phyloP scores from a whole-genome alignment of 2,888 invertebrate species.

The Chromoteleia sp. region DNA sequence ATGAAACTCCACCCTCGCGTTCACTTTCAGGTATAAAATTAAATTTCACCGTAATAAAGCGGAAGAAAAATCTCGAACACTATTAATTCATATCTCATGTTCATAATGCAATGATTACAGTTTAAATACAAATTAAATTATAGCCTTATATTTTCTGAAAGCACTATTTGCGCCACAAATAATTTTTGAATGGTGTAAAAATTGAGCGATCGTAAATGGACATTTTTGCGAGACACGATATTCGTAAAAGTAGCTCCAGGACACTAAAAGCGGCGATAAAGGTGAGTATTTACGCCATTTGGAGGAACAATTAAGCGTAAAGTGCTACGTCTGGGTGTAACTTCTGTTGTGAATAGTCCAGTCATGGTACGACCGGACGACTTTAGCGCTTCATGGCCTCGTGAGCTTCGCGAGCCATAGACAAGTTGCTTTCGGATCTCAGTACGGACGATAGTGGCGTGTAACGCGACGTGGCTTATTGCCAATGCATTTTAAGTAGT shows the following conservation, averaged over 20 bases:
- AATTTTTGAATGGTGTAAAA: conserved; percentile 37
- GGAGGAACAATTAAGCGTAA: conserved; percentile 66
- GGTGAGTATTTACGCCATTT: conserved; percentile 60
- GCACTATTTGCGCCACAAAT: conserved; percentile 32
- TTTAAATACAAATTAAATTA: conserved; percentile 53
- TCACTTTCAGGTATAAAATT: conserved; percentile 3
- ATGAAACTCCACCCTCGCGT: conserved; percentile 21
- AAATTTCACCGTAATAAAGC: conserved; percentile 20
- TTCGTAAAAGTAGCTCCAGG: conserved; percentile 46
- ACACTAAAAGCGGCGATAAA: conserved; percentile 59
- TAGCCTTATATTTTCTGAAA: conserved; percentile 32
- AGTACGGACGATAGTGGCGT: conserved; percentile 73
- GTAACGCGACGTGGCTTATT: conserved; percentile 82
- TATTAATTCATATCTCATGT: conserved; percentile 29
- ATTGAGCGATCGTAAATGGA: conserved; percentile 56
- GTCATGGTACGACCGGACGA: conserved; percentile 73
- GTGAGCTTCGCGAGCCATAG: conserved; percentile 72
- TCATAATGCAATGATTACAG: conserved; percentile 13
- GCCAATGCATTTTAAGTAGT: conserved; percentile 84
- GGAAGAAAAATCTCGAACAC: conserved; percentile 20
- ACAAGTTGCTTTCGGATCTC: conserved; percentile 72
- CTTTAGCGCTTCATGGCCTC: conserved; percentile 72
- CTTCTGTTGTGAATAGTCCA: conserved; percentile 71
- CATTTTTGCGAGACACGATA: conserved; percentile 30
- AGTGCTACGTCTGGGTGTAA: conserved; percentile 70